Percentiles rank a stretch among this genome's conserved stretches.
Evolutionary conservation across 2,797 vertebrate genomes (phyloP).

Genomic region (Phrynocephalus vlangalii): DNA sequence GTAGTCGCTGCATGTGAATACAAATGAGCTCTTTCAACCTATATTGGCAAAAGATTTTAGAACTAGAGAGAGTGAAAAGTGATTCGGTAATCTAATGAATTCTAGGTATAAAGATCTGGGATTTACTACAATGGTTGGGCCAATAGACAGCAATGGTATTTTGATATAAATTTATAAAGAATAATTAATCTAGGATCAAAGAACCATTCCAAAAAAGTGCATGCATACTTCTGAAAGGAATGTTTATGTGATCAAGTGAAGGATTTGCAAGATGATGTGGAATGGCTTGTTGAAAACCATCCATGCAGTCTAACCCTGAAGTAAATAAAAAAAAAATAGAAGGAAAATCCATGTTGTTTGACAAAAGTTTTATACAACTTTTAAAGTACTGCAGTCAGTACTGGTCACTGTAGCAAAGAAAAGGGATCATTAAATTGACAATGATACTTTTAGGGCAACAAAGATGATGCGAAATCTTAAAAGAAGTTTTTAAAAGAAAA

Average conservation of each 20-base stretch:
- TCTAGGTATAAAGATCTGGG: slow-evolving; percentile 50
- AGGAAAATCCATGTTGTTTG: background rate
- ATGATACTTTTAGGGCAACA: slow-evolving; percentile 43
- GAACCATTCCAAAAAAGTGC: slow-evolving; percentile 50
- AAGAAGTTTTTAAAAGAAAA: slow-evolving; percentile 44
- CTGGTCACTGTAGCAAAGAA: slow-evolving; percentile 33
- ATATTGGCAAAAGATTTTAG: background rate
- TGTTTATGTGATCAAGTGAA: slow-evolving; percentile 35
- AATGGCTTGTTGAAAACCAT: slow-evolving; percentile 43
- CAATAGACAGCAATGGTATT: slow-evolving; percentile 58
- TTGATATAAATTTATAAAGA: slow-evolving; percentile 52
- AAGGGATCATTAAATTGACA: slow-evolving; percentile 52
- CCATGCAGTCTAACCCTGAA: slow-evolving; percentile 10
- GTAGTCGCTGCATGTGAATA: too few species aligned
- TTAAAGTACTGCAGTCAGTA: slow-evolving; percentile 38
- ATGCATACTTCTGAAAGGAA: slow-evolving; percentile 41
- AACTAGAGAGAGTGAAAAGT: background rate
- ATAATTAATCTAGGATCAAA: slow-evolving; percentile 50
- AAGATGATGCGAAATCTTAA: slow-evolving; percentile 48
- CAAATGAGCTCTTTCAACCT: too few species aligned
- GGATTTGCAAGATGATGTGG: background rate
- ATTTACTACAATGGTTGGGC: slow-evolving; percentile 65
- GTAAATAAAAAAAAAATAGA: slow-evolving; percentile 34
- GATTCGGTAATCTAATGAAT: background rate
- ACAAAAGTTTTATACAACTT: slow-evolving; percentile 32